Evolutionary conservation across 2,797 vertebrate genomes (phyloP), one percentile per base, ranked within the genome.

Genomic region (Xenentodon cancila): DNA sequence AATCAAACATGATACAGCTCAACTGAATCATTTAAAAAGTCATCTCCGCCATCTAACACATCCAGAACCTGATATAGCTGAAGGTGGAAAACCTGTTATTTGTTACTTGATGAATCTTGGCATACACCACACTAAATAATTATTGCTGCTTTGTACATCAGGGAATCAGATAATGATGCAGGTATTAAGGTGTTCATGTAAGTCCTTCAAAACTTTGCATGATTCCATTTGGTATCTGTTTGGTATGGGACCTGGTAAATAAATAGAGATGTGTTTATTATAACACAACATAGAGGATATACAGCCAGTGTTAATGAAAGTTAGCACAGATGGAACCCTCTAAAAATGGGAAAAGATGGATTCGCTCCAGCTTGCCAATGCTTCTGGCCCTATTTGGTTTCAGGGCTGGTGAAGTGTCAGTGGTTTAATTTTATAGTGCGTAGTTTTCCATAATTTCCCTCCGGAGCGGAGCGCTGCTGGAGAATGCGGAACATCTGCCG

Each of bases 361-460:
- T 91, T 84, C 52, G 61, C 87, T 90, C 86, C 90, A 91, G 89
- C 87, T 89, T 90, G 88, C 84, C 45, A 68, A 87, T 75, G 84
- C 88, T 86, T 77, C 64, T 43, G 80, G 87, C 82, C 71, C 88
- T 85, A 84, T 90, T 92, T 91, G 88, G 88, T 92, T 92, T 90
- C 88, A 89, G 89, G 90, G 85, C 85, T 68, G 72, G 82, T 90
- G 85, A 90, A 91, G 88, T 91, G 89, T 91, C 84, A 90, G 87
- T 91, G 90, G 87, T 93, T 93, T 93, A 90, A 92, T 94, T 93
- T 93, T 93, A 92, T 91, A 91, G 91, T 87, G 77, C 75, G 89
- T 90, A 91, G 91, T 91, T 92, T 91, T 89, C 72, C 69, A 85
- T 91, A 89, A 93, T 93, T 94, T 93, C 93, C 92, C 91, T 66